A percentile compares a stretch with the other conserved stretches of the same genome.
Conservation (phyloP, 2,113 vertebrate genomes). For the Oceanodroma tethys region DNA sequence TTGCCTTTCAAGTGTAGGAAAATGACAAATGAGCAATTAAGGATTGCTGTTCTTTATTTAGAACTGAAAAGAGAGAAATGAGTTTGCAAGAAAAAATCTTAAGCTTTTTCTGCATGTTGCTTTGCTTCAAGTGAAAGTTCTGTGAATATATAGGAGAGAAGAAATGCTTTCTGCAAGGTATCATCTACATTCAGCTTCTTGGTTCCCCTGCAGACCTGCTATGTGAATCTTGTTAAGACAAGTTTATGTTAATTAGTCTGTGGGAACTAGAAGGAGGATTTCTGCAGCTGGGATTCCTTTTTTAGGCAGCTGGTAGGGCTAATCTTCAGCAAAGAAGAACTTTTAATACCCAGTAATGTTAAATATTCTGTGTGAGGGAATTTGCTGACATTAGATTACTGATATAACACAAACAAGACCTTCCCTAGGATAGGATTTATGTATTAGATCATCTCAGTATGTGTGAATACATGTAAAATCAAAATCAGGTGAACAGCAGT, state of each 20-base stretch:
- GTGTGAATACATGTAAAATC: neutral
- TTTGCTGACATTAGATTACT: neutral
- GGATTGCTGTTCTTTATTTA: slow-evolving; percentile 41
- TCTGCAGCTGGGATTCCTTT: neutral
- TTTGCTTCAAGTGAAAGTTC: slow-evolving; percentile 39
- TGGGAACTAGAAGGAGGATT: neutral
- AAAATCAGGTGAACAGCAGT: neutral
- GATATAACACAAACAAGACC: neutral
- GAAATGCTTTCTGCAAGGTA: neutral
- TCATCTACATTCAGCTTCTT: neutral
- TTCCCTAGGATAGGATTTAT: neutral
- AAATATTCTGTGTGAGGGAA: neutral
- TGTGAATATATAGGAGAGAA: neutral
- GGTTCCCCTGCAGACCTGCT: neutral
- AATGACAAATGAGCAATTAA: slow-evolving; percentile 70
- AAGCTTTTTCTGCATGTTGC: slow-evolving; percentile 20
- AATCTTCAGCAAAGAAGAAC: neutral
- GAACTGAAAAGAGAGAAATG: neutral
- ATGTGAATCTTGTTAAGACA: neutral
- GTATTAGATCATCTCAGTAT: neutral
- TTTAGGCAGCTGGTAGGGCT: neutral
- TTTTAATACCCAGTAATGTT: neutral
- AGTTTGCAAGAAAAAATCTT: slow-evolving; percentile 1
- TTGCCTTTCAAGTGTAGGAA: slow-evolving; percentile 61
- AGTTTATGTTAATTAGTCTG: neutral